Evolutionary conservation across 2,888 invertebrate genomes (phyloP).

Genomic region (Philonicus albiceps): DNA sequence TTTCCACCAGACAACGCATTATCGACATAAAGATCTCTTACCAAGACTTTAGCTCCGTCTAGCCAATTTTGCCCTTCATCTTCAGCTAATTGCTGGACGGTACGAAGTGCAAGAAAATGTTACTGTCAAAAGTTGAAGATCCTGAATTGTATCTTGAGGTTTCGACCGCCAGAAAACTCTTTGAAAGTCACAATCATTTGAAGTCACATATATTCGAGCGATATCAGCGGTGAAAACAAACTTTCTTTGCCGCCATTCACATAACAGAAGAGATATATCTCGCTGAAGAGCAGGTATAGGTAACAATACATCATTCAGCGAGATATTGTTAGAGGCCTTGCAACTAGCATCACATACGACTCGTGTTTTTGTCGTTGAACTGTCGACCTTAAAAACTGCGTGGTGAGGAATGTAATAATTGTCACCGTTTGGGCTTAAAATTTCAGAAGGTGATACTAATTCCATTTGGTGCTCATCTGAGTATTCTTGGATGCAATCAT

Average conservation of each 20-base stretch:
- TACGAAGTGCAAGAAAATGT: background rate
- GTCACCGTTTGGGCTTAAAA: background rate
- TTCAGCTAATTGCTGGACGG: background rate
- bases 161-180: background rate
- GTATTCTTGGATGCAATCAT: background rate
- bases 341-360: background rate
- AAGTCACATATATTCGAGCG: background rate
- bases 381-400: background rate
- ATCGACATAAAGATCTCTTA: background rate
- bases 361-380: background rate
- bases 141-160: background rate
- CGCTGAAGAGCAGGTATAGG: background rate
- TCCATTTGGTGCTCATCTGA: background rate
- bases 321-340: background rate
- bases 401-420: background rate
- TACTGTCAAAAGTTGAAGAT: background rate
- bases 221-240: background rate
- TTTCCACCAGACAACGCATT: slow-evolving; percentile 7
- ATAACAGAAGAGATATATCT: background rate
- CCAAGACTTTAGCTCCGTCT: background rate
- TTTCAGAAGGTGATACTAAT: background rate
- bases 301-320: background rate
- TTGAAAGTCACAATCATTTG: background rate
- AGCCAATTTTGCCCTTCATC: background rate
- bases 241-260: background rate